Evolutionary conservation across 2,113 vertebrate species (phyloP).

Genomic region (Hucho hucho): DNA sequence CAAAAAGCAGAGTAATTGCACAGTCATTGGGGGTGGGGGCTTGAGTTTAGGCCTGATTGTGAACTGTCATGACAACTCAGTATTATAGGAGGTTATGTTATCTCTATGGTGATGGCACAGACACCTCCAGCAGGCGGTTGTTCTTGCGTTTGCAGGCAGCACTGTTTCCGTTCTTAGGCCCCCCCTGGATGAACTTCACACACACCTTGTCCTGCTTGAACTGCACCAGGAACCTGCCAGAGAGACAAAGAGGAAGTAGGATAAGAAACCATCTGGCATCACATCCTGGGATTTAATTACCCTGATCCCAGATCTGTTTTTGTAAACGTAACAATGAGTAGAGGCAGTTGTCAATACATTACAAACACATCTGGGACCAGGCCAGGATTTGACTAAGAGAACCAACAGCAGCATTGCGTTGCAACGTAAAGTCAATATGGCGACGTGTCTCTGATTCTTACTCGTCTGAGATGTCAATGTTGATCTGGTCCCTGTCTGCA

Average conservation of each 20-base stretch:
- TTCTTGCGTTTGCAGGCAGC: slow-evolving; percentile 95
- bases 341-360: not conserved
- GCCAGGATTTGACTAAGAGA: slow-evolving; percentile 2
- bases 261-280: not conserved
- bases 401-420: not conserved
- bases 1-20: slow-evolving; percentile 75
- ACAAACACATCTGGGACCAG: no score
- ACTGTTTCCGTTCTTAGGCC: slow-evolving; percentile 86
- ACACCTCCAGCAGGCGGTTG: slow-evolving; percentile 95
- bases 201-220: slow-evolving; percentile 98
- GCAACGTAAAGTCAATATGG: not conserved
- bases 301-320: no score
- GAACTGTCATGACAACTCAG: slow-evolving; percentile 56
- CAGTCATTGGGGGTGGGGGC: slow-evolving; percentile 54
- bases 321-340: no score
- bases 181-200: slow-evolving; percentile 92
- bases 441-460: slow-evolving; percentile 64
- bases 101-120: slow-evolving; percentile 77
- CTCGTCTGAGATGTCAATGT: slow-evolving; percentile 95
- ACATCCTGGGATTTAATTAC: not conserved
- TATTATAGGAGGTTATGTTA: not conserved
- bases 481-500: slow-evolving; percentile 82
- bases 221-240: slow-evolving; percentile 91
- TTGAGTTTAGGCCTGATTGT: slow-evolving; percentile 45
- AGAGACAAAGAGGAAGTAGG: slow-evolving; percentile 13